A percentile compares a stretch with the other conserved stretches of the same genome.
Evolutionary conservation across 2,797 vertebrate genomes (phyloP).

Genomic region (Pagetopsis macropterus): DNA sequence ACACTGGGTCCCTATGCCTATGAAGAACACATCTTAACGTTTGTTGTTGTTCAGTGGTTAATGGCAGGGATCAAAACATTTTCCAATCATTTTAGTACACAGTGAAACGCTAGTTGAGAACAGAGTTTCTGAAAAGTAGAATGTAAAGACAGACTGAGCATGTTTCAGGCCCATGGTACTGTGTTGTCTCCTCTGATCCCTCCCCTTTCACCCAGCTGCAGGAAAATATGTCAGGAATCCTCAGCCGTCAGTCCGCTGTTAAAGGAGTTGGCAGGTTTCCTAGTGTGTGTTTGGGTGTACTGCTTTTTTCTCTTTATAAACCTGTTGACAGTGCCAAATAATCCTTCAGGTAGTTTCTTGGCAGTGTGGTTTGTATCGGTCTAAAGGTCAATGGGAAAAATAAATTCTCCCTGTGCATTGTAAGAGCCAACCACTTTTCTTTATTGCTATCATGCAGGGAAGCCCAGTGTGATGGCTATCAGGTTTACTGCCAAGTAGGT

Average conservation of each 20-base stretch:
- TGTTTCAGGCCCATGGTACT: neutral
- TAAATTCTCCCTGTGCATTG: neutral
- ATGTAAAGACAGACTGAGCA: too few relatives aligned
- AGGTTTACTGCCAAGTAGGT: too few relatives aligned
- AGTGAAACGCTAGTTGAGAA: too few relatives aligned
- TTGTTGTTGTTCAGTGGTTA: too few relatives aligned
- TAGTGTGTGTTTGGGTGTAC: neutral
- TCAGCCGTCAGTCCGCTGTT: slow-evolving; percentile 10
- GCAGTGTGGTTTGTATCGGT: neutral
- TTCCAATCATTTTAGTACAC: too few relatives aligned
- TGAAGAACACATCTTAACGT: too few relatives aligned
- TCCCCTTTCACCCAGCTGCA: neutral
- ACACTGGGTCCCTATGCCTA: too few relatives aligned
- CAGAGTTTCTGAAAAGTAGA: too few relatives aligned
- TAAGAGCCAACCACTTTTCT: neutral
- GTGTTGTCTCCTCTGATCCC: neutral
- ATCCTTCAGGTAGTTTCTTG: neutral
- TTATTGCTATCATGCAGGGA: neutral
- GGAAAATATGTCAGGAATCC: slow-evolving; percentile 58
- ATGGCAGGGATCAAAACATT: too few relatives aligned
- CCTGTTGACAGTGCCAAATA: neutral
- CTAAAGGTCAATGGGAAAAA: neutral
- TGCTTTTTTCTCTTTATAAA: neutral
- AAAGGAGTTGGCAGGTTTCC: neutral
- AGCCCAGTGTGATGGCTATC: neutral